Base-by-base conservation (phyloP, 2,888 invertebrate genomes). In the Neoascia interrupta region DNA sequence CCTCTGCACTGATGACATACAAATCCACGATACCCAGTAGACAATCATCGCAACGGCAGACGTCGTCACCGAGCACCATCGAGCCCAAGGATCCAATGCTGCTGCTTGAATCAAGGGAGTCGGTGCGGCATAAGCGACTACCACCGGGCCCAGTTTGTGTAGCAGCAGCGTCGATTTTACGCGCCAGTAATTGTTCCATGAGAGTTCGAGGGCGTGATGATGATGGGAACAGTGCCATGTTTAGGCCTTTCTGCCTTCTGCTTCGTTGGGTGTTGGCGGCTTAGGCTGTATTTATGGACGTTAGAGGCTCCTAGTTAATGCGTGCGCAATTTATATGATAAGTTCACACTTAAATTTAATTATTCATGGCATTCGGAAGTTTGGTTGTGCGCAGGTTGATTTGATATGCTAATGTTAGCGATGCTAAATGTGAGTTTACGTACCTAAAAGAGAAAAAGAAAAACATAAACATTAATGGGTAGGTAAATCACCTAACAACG, bases 1-100 rank as follows among this genome's bases (percentile, higher is more conserved):
- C 91, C 36, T 90, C 88, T 80, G 87, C 87, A 82, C 91, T 91
- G 45, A 88, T 88, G 54, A 92, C 91, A 86, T 94, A 94, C 82
- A 92, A 91, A 89, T 95, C 95, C 82, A 93, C 94, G 81, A 95
- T 95, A 3, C 95, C 95, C 82, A 95, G 90, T 75, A 95, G 89
- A 84, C 95, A 95, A 87, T 96, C 95, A 86, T 95, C 95, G 86
- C 95, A 96, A 76, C 93, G 91, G 87, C 95, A 95, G 82, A 95
- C 92, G 85, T 94, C 94, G 87, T 93, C 93, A 47, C 88, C 87
- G 37, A 88, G 84, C 4, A 92, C 90, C 81, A 92, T 84, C 5
- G 94, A 94, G 68, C 93, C 92, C 64, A 85, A 76, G 86, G 94
- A 94, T 13, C 92, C 91, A 64, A 92, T 90, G 61, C 94, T 94